Evolutionary conservation across 2,113 vertebrate genomes (phyloP).

Genomic region (Gnathonemus longibarbis): DNA sequence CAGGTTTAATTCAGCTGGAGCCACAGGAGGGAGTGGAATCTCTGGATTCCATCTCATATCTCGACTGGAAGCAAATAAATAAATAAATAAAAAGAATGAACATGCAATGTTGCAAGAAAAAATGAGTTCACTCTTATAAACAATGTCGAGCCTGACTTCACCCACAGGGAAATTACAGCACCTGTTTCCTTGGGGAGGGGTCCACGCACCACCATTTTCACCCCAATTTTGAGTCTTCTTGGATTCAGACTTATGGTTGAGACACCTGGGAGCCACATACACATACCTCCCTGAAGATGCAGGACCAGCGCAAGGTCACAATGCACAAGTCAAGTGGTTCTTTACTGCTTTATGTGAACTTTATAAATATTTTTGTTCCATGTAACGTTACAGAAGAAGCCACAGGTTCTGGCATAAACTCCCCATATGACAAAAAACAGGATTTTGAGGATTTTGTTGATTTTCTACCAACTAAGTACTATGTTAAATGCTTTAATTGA

Average conservation of each 20-base stretch:
- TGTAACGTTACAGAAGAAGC: background rate
- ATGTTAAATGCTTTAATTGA: background rate
- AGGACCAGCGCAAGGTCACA: background rate
- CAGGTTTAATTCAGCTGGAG: constrained; percentile 39
- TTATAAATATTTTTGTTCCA: background rate
- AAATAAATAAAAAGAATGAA: background rate
- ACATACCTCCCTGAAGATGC: background rate
- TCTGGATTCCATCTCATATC: background rate
- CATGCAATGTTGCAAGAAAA: background rate
- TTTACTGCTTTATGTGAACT: background rate
- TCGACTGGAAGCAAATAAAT: background rate
- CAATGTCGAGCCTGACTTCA: background rate
- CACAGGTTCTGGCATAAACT: background rate
- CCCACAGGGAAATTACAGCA: background rate
- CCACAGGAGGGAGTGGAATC: constrained; percentile 1
- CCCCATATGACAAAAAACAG: background rate
- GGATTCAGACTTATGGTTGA: background rate
- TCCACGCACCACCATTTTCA: background rate
- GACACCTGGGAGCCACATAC: background rate
- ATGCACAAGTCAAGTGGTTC: background rate
- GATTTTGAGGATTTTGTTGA: background rate
- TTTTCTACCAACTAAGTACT: background rate
- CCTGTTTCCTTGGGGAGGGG: background rate
- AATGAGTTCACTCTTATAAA: background rate
- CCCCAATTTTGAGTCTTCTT: background rate